Base-by-base conservation (phyloP, 2,888 invertebrate genomes). In the Aspidapion aeneum region DNA sequence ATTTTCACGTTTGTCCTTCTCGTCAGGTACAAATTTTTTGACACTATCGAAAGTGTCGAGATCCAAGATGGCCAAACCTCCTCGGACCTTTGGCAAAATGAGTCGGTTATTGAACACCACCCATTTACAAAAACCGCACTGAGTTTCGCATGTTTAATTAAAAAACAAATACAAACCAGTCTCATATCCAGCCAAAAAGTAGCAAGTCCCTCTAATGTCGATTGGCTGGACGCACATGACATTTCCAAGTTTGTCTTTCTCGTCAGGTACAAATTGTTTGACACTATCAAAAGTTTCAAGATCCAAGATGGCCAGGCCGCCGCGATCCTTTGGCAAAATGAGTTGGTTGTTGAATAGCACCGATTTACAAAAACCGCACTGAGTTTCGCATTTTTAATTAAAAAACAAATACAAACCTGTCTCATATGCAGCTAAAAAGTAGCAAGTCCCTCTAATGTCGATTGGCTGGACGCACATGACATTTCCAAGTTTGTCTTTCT, bases 291-390 rank as follows among this genome's bases (percentile, higher is more conserved):
- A 76, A 60, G 76, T 79, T 35, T 78, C 77, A 1, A 82, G 71
- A 65, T 81, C 78, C 20, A 83, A 65, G 20, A 84, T 76, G 69
- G 82, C 85, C 74, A 83, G 80, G 64, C 82, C 74, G 72, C 79
- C 81, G 71, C 83, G 82, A 70, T 86, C 86, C 74, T 90, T 87
- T 77, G 89, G 88, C 73, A 89, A 84, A 18, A 90, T 81, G 68
- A 87, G 78, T 74, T 84, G 83, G 73, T 86, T 81, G 77, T 85
- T 82, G 73, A 85, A 81, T 77, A 84, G 77, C 71, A 85, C 84
- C 63, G 86, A 87, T 74, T 88, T 86, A 78, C 92, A 92, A 77
- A 88, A 93, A 50, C 90, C 91, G 63, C 84, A n/a, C n/a, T n/a
- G n/a, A n/a, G n/a, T n/a, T n/a, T n/a, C n/a, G n/a, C n/a, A n/a